Conservation (phyloP, 2,888 invertebrate species). For the Clistopyga incitator region DNA sequence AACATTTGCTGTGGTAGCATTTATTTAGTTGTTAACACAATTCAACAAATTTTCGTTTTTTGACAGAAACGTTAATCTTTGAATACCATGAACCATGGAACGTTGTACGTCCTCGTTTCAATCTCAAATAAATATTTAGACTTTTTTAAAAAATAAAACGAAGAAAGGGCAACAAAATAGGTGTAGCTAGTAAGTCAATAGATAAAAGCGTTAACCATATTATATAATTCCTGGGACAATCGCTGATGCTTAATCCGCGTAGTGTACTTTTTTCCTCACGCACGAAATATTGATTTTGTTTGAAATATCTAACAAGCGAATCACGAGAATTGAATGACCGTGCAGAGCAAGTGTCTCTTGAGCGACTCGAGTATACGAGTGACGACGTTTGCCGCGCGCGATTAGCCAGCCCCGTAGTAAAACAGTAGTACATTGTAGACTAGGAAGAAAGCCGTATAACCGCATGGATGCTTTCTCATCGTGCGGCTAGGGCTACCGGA, state of each 20-base stretch:
- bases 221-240: not conserved
- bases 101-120: too few species aligned
- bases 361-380: slow-evolving; percentile 12
- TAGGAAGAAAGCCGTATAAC: not conserved
- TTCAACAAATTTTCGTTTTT: too few species aligned
- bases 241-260: not conserved
- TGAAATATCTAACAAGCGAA: not conserved
- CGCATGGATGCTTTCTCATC: slow-evolving; percentile 27
- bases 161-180: too few species aligned
- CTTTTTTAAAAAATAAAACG: too few species aligned
- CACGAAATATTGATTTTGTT: not conserved
- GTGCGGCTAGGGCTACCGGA: slow-evolving; percentile 1
- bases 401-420: not conserved
- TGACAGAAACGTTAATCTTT: too few species aligned
- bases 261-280: too few species aligned
- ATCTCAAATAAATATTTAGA: too few species aligned
- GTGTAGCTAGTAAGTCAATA: too few species aligned
- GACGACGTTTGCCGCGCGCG: slow-evolving; percentile 6
- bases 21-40: too few species aligned
- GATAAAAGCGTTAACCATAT: not conserved
- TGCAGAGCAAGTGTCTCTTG: not conserved
- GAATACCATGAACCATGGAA: too few species aligned
- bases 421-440: not conserved
- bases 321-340: not conserved
- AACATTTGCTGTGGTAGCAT: too few species aligned